A percentile compares a stretch with the other conserved stretches of the same genome.
phyloP scores from a whole-genome alignment of 2,888 invertebrate genomes.

The Nomada ruficornis region DNA sequence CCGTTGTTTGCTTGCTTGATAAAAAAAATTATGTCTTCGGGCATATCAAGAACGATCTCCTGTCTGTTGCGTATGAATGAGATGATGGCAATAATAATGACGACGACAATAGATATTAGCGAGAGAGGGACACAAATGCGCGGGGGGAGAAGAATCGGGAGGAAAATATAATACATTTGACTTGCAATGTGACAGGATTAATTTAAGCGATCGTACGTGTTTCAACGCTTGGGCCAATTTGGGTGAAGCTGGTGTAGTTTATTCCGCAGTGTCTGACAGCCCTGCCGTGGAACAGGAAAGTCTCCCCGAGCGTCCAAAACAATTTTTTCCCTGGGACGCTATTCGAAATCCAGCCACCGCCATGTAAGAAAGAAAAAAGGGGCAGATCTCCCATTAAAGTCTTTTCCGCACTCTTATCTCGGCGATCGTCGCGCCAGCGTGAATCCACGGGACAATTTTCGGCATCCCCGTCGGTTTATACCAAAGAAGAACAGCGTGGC shows the following conservation, averaged over 20 bases:
- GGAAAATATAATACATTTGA: too few relatives aligned
- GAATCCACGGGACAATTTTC: conserved; percentile 1
- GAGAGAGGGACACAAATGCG: too few relatives aligned
- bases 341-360: neutral
- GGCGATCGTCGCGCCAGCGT: conserved; percentile 25
- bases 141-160: too few relatives aligned
- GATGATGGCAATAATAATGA: too few relatives aligned
- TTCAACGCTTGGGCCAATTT: too few relatives aligned
- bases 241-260: neutral
- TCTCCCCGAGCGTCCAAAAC: neutral
- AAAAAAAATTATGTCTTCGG: neutral
- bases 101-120: too few relatives aligned
- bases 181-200: too few relatives aligned
- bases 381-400: conserved; percentile 10
- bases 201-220: too few relatives aligned
- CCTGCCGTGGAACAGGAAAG: neutral
- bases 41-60: neutral
- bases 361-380: neutral
- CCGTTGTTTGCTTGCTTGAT: neutral
- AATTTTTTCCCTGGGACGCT: conserved; percentile 4
- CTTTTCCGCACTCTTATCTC: conserved; percentile 22
- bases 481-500: neutral
- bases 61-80: too few relatives aligned
- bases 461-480: neutral
- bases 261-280: neutral